phyloP scores from a whole-genome alignment of 2,888 invertebrate genomes.

The Halictus quadricinctus region DNA sequence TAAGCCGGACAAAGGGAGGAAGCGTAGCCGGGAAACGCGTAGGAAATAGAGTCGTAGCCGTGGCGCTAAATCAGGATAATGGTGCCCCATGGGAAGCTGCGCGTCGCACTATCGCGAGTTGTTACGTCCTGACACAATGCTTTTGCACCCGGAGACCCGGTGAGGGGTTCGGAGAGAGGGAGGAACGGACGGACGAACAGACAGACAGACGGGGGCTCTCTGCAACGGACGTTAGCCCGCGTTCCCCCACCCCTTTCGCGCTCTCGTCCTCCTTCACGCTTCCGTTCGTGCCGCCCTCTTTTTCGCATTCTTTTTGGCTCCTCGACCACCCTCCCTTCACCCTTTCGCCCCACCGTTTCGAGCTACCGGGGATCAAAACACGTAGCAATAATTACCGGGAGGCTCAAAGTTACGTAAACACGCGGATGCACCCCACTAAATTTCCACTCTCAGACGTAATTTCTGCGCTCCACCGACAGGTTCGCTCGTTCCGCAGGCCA shows the following conservation, averaged over 20 bases:
- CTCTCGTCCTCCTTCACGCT: neutral
- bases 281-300: neutral
- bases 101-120: conserved; percentile 70
- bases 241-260: neutral
- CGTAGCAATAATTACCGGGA: neutral
- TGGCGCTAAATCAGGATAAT: conserved; percentile 79
- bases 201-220: conserved; percentile 8
- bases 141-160: conserved; percentile 30
- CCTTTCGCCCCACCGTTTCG: neutral
- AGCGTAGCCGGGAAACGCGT: conserved; percentile 38
- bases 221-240: conserved; percentile 44
- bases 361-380: neutral
- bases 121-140: conserved; percentile 70
- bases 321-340: neutral
- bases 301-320: neutral
- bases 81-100: conserved; percentile 74
- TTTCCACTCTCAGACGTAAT: neutral
- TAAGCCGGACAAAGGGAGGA: conserved; percentile 56
- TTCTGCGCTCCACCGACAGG: neutral
- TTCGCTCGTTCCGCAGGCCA: neutral
- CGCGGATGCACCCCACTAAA: neutral
- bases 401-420: neutral
- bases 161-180: conserved; percentile 37
- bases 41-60: conserved; percentile 68
- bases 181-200: conserved; percentile 19